Evolutionary conservation across 2,797 vertebrate species (phyloP).

Genomic region (Gymnothorax javanicus): DNA sequence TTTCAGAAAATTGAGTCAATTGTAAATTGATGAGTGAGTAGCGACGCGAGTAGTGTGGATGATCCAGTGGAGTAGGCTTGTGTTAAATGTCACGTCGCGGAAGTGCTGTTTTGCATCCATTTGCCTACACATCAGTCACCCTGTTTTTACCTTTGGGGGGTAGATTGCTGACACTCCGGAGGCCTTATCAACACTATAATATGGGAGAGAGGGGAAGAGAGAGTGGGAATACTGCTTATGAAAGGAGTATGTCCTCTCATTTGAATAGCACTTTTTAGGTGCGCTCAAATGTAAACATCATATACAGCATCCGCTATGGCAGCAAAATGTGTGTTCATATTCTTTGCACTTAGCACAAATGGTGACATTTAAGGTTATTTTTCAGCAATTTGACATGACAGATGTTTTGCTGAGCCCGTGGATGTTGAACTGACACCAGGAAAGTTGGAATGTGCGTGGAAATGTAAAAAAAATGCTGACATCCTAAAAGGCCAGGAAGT

Average conservation of each 20-base stretch:
- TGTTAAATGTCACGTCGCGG: not conserved
- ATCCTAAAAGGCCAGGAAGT: not conserved
- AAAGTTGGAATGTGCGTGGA: not conserved
- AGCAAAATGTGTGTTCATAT: no score
- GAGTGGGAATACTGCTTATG: not conserved
- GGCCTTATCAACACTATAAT: not conserved
- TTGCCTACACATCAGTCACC: not conserved
- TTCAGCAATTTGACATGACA: not conserved
- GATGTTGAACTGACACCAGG: not conserved
- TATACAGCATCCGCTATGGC: no score
- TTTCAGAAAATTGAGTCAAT: not conserved
- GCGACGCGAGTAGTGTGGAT: not conserved
- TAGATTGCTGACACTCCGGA: not conserved
- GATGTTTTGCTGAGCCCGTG: not conserved
- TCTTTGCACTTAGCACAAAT: no score
- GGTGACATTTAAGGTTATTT: no score
- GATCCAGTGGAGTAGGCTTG: not conserved
- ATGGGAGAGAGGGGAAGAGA: not conserved
- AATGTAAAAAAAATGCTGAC: not conserved
- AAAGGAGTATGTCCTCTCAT: no score
- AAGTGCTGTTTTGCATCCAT: not conserved
- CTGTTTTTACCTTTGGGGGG: not conserved
- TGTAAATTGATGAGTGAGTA: not conserved
- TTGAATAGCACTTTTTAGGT: not conserved
- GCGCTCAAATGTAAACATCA: not conserved